Evolutionary conservation across 2,113 vertebrate genomes (phyloP), one percentile per base, ranked within the genome.

Genomic region (Sprattus sprattus): DNA sequence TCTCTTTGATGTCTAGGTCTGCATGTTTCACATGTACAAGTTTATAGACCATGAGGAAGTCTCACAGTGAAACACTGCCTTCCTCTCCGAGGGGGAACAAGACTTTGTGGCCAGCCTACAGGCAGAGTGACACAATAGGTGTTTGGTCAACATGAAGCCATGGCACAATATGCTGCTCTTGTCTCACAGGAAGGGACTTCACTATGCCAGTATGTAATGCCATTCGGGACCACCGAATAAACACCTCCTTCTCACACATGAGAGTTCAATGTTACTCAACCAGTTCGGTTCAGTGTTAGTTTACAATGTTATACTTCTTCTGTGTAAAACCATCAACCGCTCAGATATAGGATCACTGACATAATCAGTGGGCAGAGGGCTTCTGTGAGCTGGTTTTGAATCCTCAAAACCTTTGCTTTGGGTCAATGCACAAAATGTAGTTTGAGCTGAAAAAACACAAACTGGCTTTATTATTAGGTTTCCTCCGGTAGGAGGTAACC

Each of bases 1-100:
- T 28, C 25, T n/a, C n/a, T 67, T 67, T 28, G 64, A 67, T 67
- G 22, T 67, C 64, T 25, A 67, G n/a, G 28, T 78, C 32, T 15
- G 28, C 13, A 78, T 28, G 39, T 78, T 32, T 39, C 28, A 39
- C 71, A 16, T 78, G 39, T 39, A 13, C 28, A 2, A 78, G 28
- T 90, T 90, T 89, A 83, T 67, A 89, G 91, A 89, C 78, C 52
- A 81, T 52, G 82, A 88, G 89, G 91, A 92, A 93, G 91, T 85
- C 39, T 25, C 50, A 71, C 46, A 82, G 86, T 86, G 91, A 92
- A 92, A 93, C 85, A 71, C 89, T 45, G 46, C 81, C 90, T 93
- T 94, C 91, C 91, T 91, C 91, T 52, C 49, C 39, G 67, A 85
- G 54, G 84, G 50, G 84, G 67, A 85, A 85, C 46, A 85, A 67